Evolutionary conservation across 1,140 invertebrate species (phyloP).

Genomic region (Scaptomyza pallida): DNA sequence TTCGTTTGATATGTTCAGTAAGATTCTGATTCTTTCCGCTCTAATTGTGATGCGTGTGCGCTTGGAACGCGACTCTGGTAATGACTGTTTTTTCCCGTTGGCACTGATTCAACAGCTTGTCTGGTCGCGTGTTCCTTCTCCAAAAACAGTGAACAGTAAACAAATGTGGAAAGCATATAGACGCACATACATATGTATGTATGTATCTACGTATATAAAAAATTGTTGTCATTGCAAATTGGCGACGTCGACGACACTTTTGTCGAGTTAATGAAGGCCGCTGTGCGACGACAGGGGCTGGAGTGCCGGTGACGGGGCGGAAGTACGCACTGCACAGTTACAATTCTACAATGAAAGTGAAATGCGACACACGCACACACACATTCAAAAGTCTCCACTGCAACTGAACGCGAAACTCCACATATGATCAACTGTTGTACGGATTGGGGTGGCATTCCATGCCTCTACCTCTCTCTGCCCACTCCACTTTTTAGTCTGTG

Average conservation of each 20-base stretch:
- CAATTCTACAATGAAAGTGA: constrained; percentile 72
- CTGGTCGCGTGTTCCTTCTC: constrained; percentile 68
- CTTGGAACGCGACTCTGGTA: constrained; percentile 62
- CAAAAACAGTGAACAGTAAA: constrained; percentile 61
- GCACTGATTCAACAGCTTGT: constrained; percentile 57
- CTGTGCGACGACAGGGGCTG: constrained; percentile 8
- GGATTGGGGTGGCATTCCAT: no score
- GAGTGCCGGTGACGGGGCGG: constrained; percentile 52
- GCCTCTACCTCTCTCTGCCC: neutral
- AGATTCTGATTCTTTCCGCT: constrained; percentile 35
- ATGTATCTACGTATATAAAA: constrained; percentile 9
- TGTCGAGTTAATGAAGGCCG: constrained; percentile 74
- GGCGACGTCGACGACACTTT: constrained; percentile 61
- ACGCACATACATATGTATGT: no score
- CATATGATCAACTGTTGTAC: constrained; percentile 16
- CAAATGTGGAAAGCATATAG: constrained; percentile 42
- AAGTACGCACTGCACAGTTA: constrained; percentile 74
- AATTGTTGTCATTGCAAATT: constrained; percentile 73
- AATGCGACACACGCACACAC: constrained; percentile 43
- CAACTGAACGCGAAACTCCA: constrained; percentile 43
- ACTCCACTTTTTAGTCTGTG: neutral
- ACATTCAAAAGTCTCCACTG: constrained; percentile 44
- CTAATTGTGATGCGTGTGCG: constrained; percentile 58
- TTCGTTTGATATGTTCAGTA: neutral
- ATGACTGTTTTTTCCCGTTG: constrained; percentile 66